These are phyloP conservation scores for Andricus quercusramuli DNA, from an alignment of 2,888 invertebrate species.

Conservation along the genomic window DNA sequence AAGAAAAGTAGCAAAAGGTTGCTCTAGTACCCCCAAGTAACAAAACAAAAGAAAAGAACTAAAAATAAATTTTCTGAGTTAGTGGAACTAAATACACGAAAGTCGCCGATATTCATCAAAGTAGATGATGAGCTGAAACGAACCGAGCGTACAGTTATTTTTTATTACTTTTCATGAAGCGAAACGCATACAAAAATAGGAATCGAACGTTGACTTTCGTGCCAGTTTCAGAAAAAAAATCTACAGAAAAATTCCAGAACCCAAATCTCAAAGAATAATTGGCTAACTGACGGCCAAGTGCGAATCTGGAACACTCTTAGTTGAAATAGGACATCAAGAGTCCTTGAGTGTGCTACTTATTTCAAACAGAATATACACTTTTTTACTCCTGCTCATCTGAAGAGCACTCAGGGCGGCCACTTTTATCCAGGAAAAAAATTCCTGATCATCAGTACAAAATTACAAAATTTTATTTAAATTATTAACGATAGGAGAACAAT, in stretches of 20 bases:
- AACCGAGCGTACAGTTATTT: slow-evolving; percentile 41
- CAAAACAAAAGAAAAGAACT: background rate
- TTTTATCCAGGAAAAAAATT: too few relatives aligned
- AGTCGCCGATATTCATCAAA: slow-evolving; percentile 41
- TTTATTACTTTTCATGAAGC: slow-evolving; percentile 26
- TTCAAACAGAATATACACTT: background rate
- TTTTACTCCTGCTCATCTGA: background rate
- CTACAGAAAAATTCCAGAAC: background rate
- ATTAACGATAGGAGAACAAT: too few relatives aligned
- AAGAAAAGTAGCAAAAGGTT: background rate
- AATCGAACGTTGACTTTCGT: background rate
- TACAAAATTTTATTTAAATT: too few relatives aligned
- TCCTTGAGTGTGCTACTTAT: slow-evolving; percentile 2
- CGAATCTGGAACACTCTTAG: background rate
- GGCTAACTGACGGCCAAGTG: slow-evolving; percentile 7
- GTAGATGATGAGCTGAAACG: slow-evolving; percentile 5
- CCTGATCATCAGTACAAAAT: too few relatives aligned
- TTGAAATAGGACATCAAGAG: background rate
- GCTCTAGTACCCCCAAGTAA: background rate
- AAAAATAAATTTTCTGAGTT: slow-evolving; percentile 5
- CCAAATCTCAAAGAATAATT: slow-evolving; percentile 10
- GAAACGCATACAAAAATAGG: slow-evolving; percentile 3
- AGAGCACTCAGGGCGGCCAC: background rate
- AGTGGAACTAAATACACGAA: slow-evolving; percentile 42
- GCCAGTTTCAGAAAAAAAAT: background rate